phyloP scores from a whole-genome alignment of 2,113 vertebrate genomes.

The Oncorhynchus masou region DNA sequence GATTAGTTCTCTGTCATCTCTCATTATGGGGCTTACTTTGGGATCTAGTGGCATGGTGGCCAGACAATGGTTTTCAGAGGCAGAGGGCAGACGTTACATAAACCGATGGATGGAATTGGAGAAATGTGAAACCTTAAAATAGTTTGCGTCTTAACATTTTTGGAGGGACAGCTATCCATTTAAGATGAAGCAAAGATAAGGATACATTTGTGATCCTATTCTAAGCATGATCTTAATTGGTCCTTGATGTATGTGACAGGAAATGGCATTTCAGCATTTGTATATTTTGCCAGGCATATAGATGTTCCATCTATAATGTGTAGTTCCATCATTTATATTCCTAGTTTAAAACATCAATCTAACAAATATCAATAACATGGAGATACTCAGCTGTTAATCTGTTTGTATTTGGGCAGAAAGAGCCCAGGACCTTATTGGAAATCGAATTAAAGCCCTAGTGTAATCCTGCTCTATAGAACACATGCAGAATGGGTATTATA shows the following conservation, averaged over 20 bases:
- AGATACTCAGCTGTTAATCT: not conserved
- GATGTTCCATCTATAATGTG: not conserved
- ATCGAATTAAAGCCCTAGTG: not conserved
- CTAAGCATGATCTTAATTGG: not conserved
- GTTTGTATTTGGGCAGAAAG: too few species aligned
- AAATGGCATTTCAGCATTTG: not conserved
- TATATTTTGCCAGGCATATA: not conserved
- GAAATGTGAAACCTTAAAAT: not conserved
- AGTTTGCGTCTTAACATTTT: not conserved
- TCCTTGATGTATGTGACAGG: not conserved
- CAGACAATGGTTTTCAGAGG: conserved; percentile 1
- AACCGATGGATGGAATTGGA: not conserved
- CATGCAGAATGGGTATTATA: not conserved
- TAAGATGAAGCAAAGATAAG: not conserved
- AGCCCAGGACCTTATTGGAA: not conserved
- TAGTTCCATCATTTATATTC: not conserved
- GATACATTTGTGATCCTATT: not conserved
- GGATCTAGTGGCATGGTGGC: not conserved
- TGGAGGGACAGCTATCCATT: not conserved
- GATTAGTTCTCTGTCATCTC: conserved; percentile 2
- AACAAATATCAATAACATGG: not conserved
- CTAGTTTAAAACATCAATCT: not conserved
- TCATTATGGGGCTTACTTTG: not conserved
- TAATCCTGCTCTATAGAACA: not conserved
- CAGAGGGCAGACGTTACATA: not conserved